Percentiles rank a stretch among this genome's conserved stretches.
Evolutionary conservation across 1,140 invertebrate genomes (phyloP).

Genomic region (Mizuhopecten yessoensis): DNA sequence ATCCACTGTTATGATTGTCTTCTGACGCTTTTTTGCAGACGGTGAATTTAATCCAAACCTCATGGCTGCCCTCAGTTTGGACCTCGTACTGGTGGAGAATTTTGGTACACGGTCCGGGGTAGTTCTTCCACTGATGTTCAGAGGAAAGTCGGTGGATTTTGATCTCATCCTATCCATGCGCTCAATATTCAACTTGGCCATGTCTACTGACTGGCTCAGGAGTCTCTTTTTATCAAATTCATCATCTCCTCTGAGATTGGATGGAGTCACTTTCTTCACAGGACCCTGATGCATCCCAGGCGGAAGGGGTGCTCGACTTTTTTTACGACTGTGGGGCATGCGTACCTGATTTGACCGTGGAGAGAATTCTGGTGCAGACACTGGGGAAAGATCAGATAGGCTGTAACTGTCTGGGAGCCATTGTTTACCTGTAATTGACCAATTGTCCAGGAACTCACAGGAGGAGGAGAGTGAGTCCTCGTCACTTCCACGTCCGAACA

Average conservation of each 20-base stretch:
- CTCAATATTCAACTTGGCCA: constrained; percentile 16
- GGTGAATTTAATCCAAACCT: constrained; percentile 48
- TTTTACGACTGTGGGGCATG: constrained; percentile 49
- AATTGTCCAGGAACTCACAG: constrained; percentile 47
- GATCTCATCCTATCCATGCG: constrained; percentile 34
- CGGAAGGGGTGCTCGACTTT: constrained; percentile 53
- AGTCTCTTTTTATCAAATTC: constrained; percentile 37
- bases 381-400: constrained; percentile 56
- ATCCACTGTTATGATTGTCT: constrained; percentile 21
- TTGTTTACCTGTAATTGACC: background rate
- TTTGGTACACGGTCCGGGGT: background rate
- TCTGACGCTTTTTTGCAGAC: constrained; percentile 43
- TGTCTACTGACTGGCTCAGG: background rate
- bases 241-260: constrained; percentile 15
- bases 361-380: constrained; percentile 44
- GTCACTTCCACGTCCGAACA: constrained; percentile 55
- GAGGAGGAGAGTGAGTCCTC: constrained; percentile 53
- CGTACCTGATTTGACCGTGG: constrained; percentile 17
- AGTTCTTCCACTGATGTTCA: constrained; percentile 6
- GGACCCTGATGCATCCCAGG: constrained; percentile 25
- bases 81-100: background rate
- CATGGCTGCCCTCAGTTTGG: constrained; percentile 52
- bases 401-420: constrained; percentile 53
- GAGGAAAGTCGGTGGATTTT: constrained; percentile 35
- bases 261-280: background rate